These are phyloP conservation scores for Cryptoblepharus egeriae DNA, from an alignment of 2,797 vertebrate species.

Conservation along the genomic window DNA sequence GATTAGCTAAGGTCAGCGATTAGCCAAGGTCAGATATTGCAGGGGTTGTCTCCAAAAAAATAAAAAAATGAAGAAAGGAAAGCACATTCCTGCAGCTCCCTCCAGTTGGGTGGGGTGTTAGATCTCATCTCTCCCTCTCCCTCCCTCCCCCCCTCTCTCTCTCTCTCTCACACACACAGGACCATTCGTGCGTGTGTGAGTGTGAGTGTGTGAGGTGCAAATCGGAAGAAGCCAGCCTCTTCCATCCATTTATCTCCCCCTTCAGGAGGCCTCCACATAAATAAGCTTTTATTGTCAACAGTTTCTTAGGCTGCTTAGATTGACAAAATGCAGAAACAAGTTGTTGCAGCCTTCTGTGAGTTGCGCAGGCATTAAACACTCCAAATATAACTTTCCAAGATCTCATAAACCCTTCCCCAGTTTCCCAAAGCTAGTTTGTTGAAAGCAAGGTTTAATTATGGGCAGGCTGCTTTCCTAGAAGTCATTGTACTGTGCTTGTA, in stretches of 20 bases:
- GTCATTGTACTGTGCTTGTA: slow-evolving; percentile 29
- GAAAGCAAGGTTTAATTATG: slow-evolving; percentile 13
- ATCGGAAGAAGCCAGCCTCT: slow-evolving; percentile 28
- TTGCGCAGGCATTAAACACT: neutral
- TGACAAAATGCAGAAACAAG: slow-evolving; percentile 63
- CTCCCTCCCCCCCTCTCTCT: no score
- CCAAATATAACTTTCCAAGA: neutral
- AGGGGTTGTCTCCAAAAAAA: neutral
- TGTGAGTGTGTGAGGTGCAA: neutral
- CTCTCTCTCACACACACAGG: no score
- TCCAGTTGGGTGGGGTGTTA: no score
- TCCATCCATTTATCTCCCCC: slow-evolving; percentile 57
- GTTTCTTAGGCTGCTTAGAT: slow-evolving; percentile 59
- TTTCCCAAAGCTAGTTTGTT: slow-evolving; percentile 21
- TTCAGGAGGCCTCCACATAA: slow-evolving; percentile 58
- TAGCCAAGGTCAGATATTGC: slow-evolving; percentile 44
- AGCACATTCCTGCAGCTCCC: slow-evolving; percentile 33
- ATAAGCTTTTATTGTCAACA: slow-evolving; percentile 64
- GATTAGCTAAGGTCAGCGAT: slow-evolving; percentile 65
- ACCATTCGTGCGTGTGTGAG: no score
- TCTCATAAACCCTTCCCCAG: neutral
- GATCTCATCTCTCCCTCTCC: no score
- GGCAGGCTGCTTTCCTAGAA: neutral
- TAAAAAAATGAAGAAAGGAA: slow-evolving; percentile 1
- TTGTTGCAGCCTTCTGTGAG: slow-evolving; percentile 37